Evolutionary conservation across 2,113 vertebrate genomes (phyloP).

Genomic region (Hystrix cristata): DNA sequence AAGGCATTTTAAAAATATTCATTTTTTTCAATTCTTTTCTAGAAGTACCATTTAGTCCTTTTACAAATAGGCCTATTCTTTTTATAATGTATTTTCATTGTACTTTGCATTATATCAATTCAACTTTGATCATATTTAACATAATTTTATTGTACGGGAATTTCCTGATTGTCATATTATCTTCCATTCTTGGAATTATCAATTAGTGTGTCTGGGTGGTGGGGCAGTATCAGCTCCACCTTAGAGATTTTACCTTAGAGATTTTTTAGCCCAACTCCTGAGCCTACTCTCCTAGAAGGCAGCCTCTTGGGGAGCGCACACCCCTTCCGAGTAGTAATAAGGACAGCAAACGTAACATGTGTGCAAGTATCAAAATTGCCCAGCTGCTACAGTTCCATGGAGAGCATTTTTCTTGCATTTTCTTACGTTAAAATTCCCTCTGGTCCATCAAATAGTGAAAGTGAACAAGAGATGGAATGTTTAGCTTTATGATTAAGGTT

Average conservation of each 20-base stretch:
- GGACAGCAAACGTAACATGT: neutral
- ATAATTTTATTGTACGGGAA: neutral
- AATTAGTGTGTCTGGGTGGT: neutral
- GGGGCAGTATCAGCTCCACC: neutral
- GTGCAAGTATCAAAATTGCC: neutral
- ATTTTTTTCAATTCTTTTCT: constrained; percentile 18
- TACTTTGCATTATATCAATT: neutral
- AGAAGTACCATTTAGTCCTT: neutral
- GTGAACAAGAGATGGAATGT: neutral
- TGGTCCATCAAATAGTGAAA: neutral
- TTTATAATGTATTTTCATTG: neutral
- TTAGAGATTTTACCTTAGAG: neutral
- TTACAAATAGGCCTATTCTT: neutral
- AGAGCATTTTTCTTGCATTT: neutral
- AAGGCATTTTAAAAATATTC: neutral
- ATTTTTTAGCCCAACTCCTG: neutral
- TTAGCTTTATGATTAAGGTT: neutral
- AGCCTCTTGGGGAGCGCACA: neutral
- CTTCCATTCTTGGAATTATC: neutral
- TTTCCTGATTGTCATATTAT: neutral
- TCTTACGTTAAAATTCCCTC: neutral
- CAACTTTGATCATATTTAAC: neutral
- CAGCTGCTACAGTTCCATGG: neutral
- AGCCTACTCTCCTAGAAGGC: neutral
- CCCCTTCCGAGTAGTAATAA: neutral